Conservation (phyloP, 2,113 vertebrate species). For the Lepus timidus region DNA sequence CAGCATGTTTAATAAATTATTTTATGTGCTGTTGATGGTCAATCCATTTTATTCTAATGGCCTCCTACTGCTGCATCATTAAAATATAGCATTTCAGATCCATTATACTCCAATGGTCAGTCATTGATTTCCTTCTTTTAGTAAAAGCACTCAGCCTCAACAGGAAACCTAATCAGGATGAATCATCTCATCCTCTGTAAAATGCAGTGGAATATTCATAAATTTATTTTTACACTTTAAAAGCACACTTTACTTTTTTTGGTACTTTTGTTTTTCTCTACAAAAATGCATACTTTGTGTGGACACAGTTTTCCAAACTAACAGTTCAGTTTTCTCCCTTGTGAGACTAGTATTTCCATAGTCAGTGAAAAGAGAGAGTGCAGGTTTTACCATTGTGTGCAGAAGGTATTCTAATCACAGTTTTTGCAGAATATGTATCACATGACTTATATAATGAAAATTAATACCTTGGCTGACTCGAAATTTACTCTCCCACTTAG, state of each 20-base stretch:
- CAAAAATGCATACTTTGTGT: not conserved
- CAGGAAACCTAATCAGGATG: constrained; percentile 64
- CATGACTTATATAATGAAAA: not conserved
- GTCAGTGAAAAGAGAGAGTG: not conserved
- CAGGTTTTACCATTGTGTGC: not conserved
- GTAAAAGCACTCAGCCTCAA: constrained; percentile 72
- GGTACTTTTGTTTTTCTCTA: not conserved
- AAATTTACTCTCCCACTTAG: not conserved
- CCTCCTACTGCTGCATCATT: constrained; percentile 63
- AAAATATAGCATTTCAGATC: constrained; percentile 75
- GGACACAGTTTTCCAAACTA: not conserved
- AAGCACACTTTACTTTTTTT: constrained; percentile 5
- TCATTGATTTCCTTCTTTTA: constrained; percentile 75
- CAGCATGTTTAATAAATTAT: constrained; percentile 73
- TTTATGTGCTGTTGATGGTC: constrained; percentile 58
- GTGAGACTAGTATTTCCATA: not conserved
- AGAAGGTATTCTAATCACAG: not conserved
- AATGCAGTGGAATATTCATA: constrained; percentile 37
- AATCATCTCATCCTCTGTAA: constrained; percentile 61
- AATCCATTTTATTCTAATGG: constrained; percentile 72
- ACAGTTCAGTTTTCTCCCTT: not conserved
- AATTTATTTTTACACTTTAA: constrained; percentile 56
- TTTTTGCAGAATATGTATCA: constrained; percentile 11
- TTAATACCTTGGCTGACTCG: not conserved
- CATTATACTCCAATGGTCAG: constrained; percentile 69